Conservation (phyloP, 2,113 vertebrate genomes). For the Xerus inauris region DNA sequence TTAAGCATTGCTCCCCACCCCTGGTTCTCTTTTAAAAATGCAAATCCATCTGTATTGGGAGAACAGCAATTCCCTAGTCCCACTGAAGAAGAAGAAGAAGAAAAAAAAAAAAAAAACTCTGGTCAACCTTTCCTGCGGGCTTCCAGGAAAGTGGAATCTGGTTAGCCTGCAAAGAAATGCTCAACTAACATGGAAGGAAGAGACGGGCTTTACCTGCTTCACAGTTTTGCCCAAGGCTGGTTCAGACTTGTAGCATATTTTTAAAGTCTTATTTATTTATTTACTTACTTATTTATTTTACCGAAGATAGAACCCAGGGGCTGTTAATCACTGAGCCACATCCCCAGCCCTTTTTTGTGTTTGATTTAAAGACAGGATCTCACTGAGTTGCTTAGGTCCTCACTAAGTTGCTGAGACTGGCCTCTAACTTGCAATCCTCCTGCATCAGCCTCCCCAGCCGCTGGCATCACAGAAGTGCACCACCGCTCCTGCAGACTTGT, state of each 20-base stretch:
- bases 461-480: no score
- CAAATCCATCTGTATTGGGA: slow-evolving; percentile 49
- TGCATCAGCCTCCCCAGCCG: no score
- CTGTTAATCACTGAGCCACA: no score
- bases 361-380: no score
- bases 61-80: slow-evolving; percentile 17
- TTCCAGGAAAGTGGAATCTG: not conserved
- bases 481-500: not conserved
- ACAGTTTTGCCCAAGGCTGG: not conserved
- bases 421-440: no score
- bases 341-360: no score
- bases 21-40: slow-evolving; percentile 65
- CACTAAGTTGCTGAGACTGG: no score
- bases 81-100: not conserved
- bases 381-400: no score
- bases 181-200: not conserved
- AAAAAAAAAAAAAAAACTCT: slow-evolving; percentile 1
- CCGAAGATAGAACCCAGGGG: no score
- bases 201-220: not conserved
- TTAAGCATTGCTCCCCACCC: slow-evolving; percentile 24
- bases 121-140: not conserved
- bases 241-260: not conserved
- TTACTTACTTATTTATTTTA: no score
- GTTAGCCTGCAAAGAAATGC: not conserved
- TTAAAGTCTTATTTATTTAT: not conserved